These are phyloP conservation scores for Troides aeacus DNA, from an alignment of 2,888 invertebrate genomes.

Conservation along the genomic window DNA sequence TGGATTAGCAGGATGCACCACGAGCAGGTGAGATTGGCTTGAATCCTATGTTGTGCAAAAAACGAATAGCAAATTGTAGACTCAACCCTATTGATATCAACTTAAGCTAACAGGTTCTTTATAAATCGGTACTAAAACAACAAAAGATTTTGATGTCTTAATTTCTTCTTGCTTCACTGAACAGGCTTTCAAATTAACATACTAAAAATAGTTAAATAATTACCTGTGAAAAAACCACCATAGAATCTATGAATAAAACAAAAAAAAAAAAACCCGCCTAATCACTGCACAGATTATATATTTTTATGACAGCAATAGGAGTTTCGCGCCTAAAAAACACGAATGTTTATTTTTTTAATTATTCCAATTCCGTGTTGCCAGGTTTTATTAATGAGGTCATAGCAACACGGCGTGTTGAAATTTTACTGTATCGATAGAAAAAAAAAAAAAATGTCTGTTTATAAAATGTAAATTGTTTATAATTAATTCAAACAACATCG, in stretches of 20 bases:
- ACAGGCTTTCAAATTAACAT: slow-evolving; percentile 5
- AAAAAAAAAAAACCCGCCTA: slow-evolving; percentile 8
- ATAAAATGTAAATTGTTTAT: slow-evolving; percentile 21
- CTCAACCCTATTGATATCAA: too few species aligned
- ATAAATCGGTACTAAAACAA: slow-evolving; percentile 9
- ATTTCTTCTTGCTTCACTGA: slow-evolving; percentile 5
- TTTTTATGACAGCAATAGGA: slow-evolving; percentile 23
- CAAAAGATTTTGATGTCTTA: slow-evolving; percentile 26
- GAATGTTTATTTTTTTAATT: slow-evolving; percentile 24
- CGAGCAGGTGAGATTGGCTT: too few species aligned
- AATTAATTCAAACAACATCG: slow-evolving; percentile 19
- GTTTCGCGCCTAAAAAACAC: slow-evolving; percentile 25
- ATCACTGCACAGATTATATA: slow-evolving; percentile 28
- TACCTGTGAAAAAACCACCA: slow-evolving; percentile 19
- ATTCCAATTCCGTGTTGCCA: slow-evolving; percentile 18
- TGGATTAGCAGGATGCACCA: too few species aligned
- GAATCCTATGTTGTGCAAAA: too few species aligned
- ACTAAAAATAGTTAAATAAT: slow-evolving; percentile 22
- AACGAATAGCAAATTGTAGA: neutral
- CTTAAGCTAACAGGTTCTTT: too few species aligned
- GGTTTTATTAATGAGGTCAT: slow-evolving; percentile 21
- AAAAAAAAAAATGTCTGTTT: slow-evolving; percentile 9
- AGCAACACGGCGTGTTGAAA: slow-evolving; percentile 12
- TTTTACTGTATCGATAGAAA: slow-evolving; percentile 17
- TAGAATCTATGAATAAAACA: neutral